A percentile compares a stretch with the other conserved stretches of the same genome.
These are phyloP conservation scores for Emydoidea blandingii DNA, from an alignment of 2,797 vertebrate species.

Conservation along the genomic window DNA sequence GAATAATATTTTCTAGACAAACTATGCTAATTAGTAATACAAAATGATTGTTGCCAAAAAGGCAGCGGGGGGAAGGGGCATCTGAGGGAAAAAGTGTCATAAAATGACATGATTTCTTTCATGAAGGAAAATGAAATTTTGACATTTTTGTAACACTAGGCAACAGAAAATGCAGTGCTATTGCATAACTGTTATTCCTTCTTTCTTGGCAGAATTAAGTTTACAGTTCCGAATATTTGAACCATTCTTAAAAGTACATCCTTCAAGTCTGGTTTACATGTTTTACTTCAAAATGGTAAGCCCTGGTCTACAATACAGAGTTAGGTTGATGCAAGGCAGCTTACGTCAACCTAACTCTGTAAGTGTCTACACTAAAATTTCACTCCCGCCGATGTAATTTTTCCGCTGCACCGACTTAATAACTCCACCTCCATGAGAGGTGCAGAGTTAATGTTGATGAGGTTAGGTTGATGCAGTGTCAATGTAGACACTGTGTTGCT, in stretches of 20 bases:
- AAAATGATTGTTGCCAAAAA: neutral
- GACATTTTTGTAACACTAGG: neutral
- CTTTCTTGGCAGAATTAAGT: conserved; percentile 34
- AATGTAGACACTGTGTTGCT: no score
- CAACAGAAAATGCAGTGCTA: neutral
- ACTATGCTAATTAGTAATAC: neutral
- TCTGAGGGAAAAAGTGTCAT: neutral
- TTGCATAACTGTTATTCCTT: neutral
- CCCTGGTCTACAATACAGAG: neutral
- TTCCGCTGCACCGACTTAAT: no score
- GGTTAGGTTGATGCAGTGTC: neutral
- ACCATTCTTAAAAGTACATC: neutral
- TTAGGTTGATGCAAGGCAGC: neutral
- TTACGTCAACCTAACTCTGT: neutral
- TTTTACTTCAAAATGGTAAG: neutral
- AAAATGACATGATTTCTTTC: neutral
- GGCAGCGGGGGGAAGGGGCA: neutral
- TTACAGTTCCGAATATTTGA: neutral
- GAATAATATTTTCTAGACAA: neutral
- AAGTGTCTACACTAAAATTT: neutral
- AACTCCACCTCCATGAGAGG: neutral
- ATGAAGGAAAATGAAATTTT: neutral
- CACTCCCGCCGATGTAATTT: neutral
- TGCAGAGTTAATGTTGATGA: neutral
- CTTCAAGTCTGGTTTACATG: neutral